Evolutionary conservation across 2,797 vertebrate genomes (phyloP), one percentile per base, ranked within the genome.

Genomic region (Micropoecilia bifurca): DNA sequence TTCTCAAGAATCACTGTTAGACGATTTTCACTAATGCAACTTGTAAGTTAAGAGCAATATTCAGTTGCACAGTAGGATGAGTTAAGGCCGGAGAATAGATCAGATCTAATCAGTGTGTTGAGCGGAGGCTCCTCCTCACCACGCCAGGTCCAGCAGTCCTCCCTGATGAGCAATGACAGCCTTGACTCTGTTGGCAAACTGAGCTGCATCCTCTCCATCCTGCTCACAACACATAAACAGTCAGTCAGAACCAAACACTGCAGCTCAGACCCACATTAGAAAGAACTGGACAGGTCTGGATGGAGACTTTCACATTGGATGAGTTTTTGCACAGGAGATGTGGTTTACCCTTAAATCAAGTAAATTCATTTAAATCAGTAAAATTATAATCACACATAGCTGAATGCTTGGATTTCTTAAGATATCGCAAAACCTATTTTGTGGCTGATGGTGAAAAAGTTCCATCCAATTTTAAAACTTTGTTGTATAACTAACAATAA

Each of bases 141-240:
- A 99, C 1, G 95, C 93, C 77, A 99, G 94, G 86, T 99, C 98
- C 45, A 98, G 95, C 79, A 99, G 90, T 61, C 98, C 98, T 89
- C 98, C 98, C 92, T 96, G 97, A 12, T 46, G 86, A 59, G 98
- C 98, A 73, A 99, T 97, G 73, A 96, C 98, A 13, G 98, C 97
- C 77, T 95, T 99, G 71, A 99, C 98, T 90, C 98, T 96, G 91
- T 97, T 97, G 71, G 98, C 98, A 93, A 99, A 99, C 45, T 96
- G 95, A 79, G 97, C 96, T 0, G 98, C 98, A 66, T 98, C 97
- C 91, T 99, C 98, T 1, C 92, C 96, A 39, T 97, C 95, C 98
- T 99, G 89, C 39, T 50, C 85, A 85, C 10, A 66, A 81, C 48
- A 81, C 61, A 75, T 0, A 47, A 10, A n/a, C 1, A 61, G 8